Evolutionary conservation across 1,140 invertebrate species (phyloP), one percentile per base, ranked within the genome.

Genomic region (Geopemphigus sp.): DNA sequence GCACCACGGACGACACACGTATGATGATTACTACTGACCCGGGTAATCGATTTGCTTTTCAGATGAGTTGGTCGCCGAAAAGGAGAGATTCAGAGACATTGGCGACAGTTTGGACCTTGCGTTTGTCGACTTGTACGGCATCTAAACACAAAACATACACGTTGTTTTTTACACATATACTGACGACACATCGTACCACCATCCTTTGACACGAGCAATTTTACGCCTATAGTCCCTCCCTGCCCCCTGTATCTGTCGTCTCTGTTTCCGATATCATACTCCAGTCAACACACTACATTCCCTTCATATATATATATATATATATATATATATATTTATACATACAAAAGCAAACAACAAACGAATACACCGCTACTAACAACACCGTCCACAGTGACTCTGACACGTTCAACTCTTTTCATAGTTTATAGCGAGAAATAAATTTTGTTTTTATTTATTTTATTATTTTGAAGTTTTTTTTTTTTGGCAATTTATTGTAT

Each of bases 51-150:
- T 82, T 82, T 78, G 39, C 59, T 64, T 89, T 92, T 83, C 92
- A 99, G 97, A 99, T 92, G 97, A 99, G 87, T 91, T 99, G 88
- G 94, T 99, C 85, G 92, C 92, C 85, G 96, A 98, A 88, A 99
- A 99, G 91, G 97, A 99, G 89, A 96, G 96, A 87, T 99, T 98
- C 94, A 99, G 98, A 90, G 92, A 95, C 86, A 98, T 99, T 88
- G 97, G 95, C 86, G 97, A 99, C 89, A 97, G 99, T 87, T 90
- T 99, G 90, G 97, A 99, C 88, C 92, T 92, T 85, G 97, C 97
- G 83, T 98, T 99, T 90, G 92, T 95, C 86, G 97, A 99, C 88
- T 92, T 99, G 87, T 97, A 97, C 88, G 92, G 91, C 85, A 91
- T 91, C 84, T 93, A 92, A 88, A 68, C 22, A 80, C 50, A 70